These are phyloP conservation scores for Zeuzera pyrina DNA, from an alignment of 2,888 invertebrate genomes.

Conservation along the genomic window DNA sequence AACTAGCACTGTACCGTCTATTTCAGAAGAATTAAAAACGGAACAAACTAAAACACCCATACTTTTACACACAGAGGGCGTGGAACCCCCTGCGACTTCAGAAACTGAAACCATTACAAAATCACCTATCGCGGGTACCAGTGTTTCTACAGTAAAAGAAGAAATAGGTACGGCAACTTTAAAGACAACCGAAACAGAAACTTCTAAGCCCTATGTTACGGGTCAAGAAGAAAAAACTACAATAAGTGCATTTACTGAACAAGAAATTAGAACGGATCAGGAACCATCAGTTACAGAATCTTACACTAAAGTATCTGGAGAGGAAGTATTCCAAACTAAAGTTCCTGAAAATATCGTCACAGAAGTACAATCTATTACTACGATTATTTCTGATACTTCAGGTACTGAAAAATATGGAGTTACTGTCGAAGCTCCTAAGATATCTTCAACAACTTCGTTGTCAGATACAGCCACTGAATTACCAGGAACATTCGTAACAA, in stretches of 20 bases:
- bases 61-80: too few relatives aligned
- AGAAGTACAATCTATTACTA: conserved; percentile 5
- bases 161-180: background rate
- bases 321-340: conserved; percentile 6
- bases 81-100: too few relatives aligned
- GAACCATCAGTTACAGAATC: background rate
- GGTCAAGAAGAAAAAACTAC: conserved; percentile 1
- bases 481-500: conserved; percentile 9
- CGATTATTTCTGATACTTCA: too few relatives aligned
- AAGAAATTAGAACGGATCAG: conserved; percentile 5
- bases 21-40: too few relatives aligned
- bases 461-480: conserved; percentile 4
- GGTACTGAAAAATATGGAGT: too few relatives aligned
- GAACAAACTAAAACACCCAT: too few relatives aligned
- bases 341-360: conserved; percentile 4
- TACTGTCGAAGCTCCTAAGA: too few relatives aligned
- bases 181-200: background rate
- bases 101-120: too few relatives aligned
- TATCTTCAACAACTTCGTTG: too few relatives aligned
- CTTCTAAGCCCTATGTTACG: conserved; percentile 1
- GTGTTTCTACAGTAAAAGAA: background rate
- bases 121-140: too few relatives aligned
- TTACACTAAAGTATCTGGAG: conserved; percentile 5
- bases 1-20: too few relatives aligned
- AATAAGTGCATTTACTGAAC: conserved; percentile 1